phyloP scores from a whole-genome alignment of 2,797 vertebrate species.

The Aphelocoma californica region DNA sequence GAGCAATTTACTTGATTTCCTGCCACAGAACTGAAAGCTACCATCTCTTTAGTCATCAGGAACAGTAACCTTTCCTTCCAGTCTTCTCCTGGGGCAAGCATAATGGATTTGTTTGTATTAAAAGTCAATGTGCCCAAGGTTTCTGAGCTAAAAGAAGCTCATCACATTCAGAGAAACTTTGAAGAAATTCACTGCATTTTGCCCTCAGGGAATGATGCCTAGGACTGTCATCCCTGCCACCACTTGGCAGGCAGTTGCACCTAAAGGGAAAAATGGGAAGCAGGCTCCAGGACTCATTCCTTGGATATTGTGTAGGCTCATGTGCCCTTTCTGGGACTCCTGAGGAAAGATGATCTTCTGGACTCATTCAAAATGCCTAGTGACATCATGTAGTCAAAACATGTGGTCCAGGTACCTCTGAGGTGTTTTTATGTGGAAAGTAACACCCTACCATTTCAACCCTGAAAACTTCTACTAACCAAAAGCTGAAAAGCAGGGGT shows the following conservation, averaged over 20 bases:
- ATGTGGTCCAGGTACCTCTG: background rate
- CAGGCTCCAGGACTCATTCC: background rate
- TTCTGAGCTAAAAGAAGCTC: background rate
- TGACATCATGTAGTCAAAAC: background rate
- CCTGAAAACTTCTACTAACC: background rate
- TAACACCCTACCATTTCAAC: background rate
- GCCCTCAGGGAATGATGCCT: background rate
- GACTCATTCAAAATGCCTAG: background rate
- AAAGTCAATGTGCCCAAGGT: background rate
- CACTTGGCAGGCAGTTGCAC: background rate
- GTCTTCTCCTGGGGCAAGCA: background rate
- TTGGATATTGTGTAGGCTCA: background rate
- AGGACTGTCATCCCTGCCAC: background rate
- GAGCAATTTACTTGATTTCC: background rate
- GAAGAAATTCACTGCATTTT: background rate
- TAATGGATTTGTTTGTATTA: background rate
- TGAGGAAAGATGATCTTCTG: background rate
- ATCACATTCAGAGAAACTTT: background rate
- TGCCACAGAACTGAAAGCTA: background rate
- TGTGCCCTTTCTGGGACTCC: background rate
- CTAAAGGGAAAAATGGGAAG: background rate
- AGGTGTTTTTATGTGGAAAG: background rate
- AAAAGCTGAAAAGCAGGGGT: background rate
- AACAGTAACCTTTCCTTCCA: background rate
- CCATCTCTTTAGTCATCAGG: background rate